Evolutionary conservation across 2,797 vertebrate species (phyloP).

Genomic region (Alfaro cultratus): DNA sequence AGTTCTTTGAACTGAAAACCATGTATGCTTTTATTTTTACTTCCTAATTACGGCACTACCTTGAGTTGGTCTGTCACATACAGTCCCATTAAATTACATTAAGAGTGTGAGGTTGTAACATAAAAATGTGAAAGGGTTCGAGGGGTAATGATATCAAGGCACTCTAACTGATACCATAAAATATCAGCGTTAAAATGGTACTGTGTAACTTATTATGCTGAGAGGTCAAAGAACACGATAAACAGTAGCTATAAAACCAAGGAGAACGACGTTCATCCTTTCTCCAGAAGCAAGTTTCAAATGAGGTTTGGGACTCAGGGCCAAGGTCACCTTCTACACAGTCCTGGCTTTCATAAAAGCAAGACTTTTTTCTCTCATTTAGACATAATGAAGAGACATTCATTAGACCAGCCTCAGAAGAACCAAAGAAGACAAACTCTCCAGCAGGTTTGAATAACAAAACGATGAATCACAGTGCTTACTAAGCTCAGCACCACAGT

Average conservation of each 20-base stretch:
- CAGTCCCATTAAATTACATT: neutral
- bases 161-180: slow-evolving; percentile 9
- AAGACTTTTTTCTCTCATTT: slow-evolving; percentile 5
- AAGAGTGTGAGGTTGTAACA: neutral
- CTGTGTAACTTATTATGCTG: slow-evolving; percentile 36
- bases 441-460: slow-evolving; percentile 59
- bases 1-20: neutral
- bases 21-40: neutral
- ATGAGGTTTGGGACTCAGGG: slow-evolving; percentile 48
- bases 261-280: slow-evolving; percentile 29
- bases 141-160: neutral
- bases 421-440: slow-evolving; percentile 13
- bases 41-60: neutral
- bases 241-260: slow-evolving; percentile 16
- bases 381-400: slow-evolving; percentile 48
- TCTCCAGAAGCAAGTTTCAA: slow-evolving; percentile 53
- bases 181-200: slow-evolving; percentile 41
- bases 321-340: slow-evolving; percentile 61
- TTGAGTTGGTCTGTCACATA: neutral
- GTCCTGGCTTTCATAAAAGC: slow-evolving; percentile 38
- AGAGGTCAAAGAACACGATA: slow-evolving; percentile 56
- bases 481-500: slow-evolving; percentile 18
- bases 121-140: neutral
- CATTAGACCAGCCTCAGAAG: slow-evolving; percentile 22
- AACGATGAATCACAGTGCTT: slow-evolving; percentile 58